phyloP scores from a whole-genome alignment of 2,888 invertebrate species.

The Drosophila anomelani region DNA sequence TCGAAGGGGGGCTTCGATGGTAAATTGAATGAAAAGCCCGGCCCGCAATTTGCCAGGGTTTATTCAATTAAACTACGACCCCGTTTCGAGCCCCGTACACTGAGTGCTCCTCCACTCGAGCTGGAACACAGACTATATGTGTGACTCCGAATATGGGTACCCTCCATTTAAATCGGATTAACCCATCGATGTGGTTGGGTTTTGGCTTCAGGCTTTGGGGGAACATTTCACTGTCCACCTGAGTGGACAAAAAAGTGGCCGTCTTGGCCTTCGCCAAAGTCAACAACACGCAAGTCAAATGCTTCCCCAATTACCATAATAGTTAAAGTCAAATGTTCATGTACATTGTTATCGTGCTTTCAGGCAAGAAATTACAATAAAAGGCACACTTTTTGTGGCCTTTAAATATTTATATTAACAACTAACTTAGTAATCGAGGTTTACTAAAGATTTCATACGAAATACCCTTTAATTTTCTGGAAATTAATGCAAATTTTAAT shows the following conservation, averaged over 20 bases:
- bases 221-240: slow-evolving; percentile 22
- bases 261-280: slow-evolving; percentile 18
- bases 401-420: slow-evolving; percentile 2
- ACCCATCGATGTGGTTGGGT: slow-evolving; percentile 1
- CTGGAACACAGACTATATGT: not conserved
- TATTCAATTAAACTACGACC: slow-evolving; percentile 47
- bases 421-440: not conserved
- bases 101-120: not conserved
- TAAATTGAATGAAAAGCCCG: slow-evolving; percentile 56
- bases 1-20: slow-evolving; percentile 26
- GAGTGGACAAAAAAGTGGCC: slow-evolving; percentile 13
- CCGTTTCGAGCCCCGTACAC: slow-evolving; percentile 14
- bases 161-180: slow-evolving; percentile 7
- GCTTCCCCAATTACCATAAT: slow-evolving; percentile 2
- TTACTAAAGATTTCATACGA: not conserved
- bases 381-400: not conserved
- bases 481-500: not conserved
- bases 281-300: slow-evolving; percentile 1
- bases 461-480: not conserved
- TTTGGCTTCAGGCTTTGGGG: not conserved
- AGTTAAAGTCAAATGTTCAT: slow-evolving; percentile 5
- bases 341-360: slow-evolving; percentile 3
- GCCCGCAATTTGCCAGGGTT: slow-evolving; percentile 39
- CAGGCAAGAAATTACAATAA: slow-evolving; percentile 11
- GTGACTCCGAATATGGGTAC: slow-evolving; percentile 2